Evolutionary conservation across 2,113 vertebrate species (phyloP).

Genomic region (Lycaon pictus): DNA sequence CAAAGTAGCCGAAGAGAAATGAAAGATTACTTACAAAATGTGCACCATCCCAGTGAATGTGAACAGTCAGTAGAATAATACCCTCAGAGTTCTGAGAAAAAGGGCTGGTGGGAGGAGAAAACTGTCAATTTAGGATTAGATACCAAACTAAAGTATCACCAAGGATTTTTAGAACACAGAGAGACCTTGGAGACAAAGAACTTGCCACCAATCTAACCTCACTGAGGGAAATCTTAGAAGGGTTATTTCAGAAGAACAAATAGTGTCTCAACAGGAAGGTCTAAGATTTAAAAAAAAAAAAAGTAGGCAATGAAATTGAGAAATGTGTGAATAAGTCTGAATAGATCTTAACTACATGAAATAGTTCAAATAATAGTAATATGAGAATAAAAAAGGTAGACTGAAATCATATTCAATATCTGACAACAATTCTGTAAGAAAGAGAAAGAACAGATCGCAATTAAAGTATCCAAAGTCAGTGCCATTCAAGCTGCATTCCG

Average conservation of each 20-base stretch:
- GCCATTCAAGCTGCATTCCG: not conserved
- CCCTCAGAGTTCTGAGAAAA: not conserved
- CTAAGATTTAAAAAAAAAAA: not conserved
- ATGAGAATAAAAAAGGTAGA: not conserved
- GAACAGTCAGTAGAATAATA: not conserved
- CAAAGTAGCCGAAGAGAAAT: not conserved
- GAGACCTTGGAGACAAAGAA: not conserved
- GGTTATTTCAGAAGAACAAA: slow-evolving; percentile 14
- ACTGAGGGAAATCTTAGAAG: not conserved
- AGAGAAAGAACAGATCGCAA: not conserved
- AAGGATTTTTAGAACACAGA: not conserved
- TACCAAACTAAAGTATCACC: not conserved
- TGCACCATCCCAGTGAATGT: not conserved
- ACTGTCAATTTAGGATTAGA: not conserved
- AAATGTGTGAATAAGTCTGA: not conserved
- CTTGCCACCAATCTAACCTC: not conserved
- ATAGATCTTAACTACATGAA: not conserved
- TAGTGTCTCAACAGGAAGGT: not conserved
- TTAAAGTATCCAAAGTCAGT: not conserved
- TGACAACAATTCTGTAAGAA: not conserved
- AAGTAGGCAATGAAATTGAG: not conserved
- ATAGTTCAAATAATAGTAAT: not conserved
- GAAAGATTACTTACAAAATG: not conserved
- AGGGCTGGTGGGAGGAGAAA: not conserved
- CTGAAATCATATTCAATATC: not conserved